These are phyloP conservation scores for Platycercus adscitus DNA, from an alignment of 2,113 vertebrate species.

Conservation along the genomic window DNA sequence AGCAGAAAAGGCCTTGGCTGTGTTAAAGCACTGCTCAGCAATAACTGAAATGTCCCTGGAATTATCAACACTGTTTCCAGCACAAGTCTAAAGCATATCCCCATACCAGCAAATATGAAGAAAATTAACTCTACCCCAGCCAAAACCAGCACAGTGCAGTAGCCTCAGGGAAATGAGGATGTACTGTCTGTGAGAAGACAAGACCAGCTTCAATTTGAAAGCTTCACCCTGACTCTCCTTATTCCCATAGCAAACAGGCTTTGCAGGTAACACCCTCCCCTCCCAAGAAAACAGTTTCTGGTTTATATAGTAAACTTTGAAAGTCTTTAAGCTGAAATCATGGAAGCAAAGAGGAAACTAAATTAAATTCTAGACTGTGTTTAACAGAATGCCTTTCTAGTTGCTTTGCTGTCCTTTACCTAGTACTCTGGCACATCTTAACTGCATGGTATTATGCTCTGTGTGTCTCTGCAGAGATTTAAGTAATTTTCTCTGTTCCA, in stretches of 20 bases:
- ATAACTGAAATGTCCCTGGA: background rate
- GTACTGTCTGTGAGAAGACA: background rate
- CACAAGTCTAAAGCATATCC: background rate
- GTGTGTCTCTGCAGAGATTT: background rate
- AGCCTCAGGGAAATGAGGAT: background rate
- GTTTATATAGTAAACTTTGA: background rate
- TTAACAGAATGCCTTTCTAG: background rate
- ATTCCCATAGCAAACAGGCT: background rate
- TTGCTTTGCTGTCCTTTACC: background rate
- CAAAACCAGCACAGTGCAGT: background rate
- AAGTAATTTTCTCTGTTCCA: background rate
- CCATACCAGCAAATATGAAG: background rate
- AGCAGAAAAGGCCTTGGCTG: background rate
- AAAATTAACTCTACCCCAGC: background rate
- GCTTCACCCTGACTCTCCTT: background rate
- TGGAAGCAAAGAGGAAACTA: background rate
- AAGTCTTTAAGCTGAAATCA: background rate
- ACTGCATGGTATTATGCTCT: background rate
- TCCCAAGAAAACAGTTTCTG: background rate
- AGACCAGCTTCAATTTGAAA: background rate
- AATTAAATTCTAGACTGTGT: background rate
- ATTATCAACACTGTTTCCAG: background rate
- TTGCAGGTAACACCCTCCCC: background rate
- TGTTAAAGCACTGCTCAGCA: background rate
- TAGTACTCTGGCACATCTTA: background rate